A percentile compares a stretch with the other conserved stretches of the same genome.
These are phyloP conservation scores for Eolophus roseicapilla DNA, from an alignment of 2,113 vertebrate genomes.

Conservation along the genomic window DNA sequence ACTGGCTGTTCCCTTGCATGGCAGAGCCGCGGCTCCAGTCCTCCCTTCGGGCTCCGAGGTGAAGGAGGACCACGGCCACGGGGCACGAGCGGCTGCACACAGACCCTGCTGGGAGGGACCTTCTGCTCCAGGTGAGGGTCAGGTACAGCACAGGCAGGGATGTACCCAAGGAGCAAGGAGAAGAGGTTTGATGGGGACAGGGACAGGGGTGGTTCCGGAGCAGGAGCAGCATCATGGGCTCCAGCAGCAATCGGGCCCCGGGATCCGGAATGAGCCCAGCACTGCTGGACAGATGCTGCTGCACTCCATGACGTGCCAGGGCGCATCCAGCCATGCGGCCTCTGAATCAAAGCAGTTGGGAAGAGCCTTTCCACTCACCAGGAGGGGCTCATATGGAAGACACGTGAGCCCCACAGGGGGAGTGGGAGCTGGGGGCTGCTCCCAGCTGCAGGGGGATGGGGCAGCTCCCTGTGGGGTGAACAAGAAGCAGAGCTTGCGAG, in stretches of 20 bases:
- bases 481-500: neutral
- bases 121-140: fast-evolving
- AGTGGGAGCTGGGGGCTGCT: neutral
- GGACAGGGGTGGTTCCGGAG: neutral
- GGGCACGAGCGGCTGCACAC: neutral
- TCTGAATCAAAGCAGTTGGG: slow-evolving; percentile 5
- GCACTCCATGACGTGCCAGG: neutral
- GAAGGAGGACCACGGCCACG: neutral
- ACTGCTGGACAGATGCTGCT: neutral
- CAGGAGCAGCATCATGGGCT: neutral
- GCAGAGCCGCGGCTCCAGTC: neutral
- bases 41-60: neutral
- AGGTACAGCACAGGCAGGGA: neutral
- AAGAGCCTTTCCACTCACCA: neutral
- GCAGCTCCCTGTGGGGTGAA: fast-evolving
- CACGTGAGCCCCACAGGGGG: neutral
- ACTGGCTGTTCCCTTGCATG: slow-evolving; percentile 36
- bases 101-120: neutral
- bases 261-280: fast-evolving
- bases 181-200: neutral
- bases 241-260: fast-evolving
- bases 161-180: neutral
- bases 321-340: neutral
- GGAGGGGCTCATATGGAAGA: slow-evolving; percentile 22
- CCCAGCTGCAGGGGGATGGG: neutral